Evolutionary conservation across 2,113 vertebrate species (phyloP).

Genomic region (Rhinoderma darwinii): DNA sequence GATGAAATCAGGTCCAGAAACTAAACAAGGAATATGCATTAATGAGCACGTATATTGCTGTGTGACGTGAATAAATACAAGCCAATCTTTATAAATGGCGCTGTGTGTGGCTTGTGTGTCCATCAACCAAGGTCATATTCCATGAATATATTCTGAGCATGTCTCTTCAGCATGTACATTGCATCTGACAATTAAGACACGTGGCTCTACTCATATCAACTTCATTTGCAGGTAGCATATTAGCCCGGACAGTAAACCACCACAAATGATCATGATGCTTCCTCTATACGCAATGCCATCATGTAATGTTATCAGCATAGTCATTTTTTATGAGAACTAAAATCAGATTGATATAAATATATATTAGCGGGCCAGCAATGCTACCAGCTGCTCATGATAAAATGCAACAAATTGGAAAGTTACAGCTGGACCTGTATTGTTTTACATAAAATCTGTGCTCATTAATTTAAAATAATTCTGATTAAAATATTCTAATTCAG

Average conservation of each 20-base stretch:
- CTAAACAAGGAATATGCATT: conserved; percentile 69
- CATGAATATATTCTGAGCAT: conserved; percentile 18
- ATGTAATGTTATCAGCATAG: background rate
- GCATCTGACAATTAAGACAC: conserved; percentile 12
- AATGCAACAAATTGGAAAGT: background rate
- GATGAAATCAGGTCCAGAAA: conserved; percentile 98
- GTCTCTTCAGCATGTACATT: background rate
- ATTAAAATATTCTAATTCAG: background rate
- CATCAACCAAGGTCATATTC: background rate
- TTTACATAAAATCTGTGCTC: background rate
- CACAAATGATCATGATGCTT: no score
- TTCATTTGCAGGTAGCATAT: background rate
- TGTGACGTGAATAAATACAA: background rate
- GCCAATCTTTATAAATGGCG: conserved; percentile 3
- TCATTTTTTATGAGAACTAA: background rate
- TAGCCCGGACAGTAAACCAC: background rate
- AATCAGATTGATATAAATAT: background rate
- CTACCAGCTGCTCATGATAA: background rate
- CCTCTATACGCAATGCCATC: background rate
- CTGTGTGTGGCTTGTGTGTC: background rate
- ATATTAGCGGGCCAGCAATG: background rate
- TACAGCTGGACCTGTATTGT: background rate
- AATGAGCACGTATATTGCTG: background rate
- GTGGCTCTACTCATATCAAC: background rate
- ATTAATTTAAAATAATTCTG: background rate